Percentiles rank a stretch among this genome's conserved stretches.
These are phyloP conservation scores for Cynopterus brachyotis DNA, from an alignment of 2,113 vertebrate species.

Conservation along the genomic window DNA sequence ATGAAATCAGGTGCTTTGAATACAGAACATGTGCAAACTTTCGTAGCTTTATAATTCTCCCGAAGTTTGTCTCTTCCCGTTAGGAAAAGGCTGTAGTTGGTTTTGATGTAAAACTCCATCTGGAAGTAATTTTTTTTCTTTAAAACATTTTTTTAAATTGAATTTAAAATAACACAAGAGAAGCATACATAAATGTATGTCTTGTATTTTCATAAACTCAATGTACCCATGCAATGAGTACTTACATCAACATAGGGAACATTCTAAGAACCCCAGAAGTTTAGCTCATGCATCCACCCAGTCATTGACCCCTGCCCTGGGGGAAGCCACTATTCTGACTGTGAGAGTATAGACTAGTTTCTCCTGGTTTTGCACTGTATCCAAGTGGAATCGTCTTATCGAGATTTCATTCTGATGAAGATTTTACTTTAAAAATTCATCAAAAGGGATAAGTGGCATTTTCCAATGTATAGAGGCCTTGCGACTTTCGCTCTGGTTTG, in stretches of 20 bases:
- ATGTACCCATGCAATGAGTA: too few species aligned
- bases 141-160: too few species aligned
- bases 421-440: slow-evolving; percentile 55
- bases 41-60: neutral
- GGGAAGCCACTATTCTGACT: too few species aligned
- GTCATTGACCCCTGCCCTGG: too few species aligned
- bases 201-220: too few species aligned
- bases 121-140: neutral
- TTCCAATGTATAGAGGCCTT: slow-evolving; percentile 18
- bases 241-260: too few species aligned
- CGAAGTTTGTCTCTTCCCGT: neutral
- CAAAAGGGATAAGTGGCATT: slow-evolving; percentile 48
- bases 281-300: too few species aligned
- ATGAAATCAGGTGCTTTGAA: slow-evolving; percentile 60
- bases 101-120: neutral
- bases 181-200: too few species aligned
- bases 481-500: neutral
- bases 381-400: neutral
- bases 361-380: too few species aligned
- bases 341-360: too few species aligned
- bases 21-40: slow-evolving; percentile 47
- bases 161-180: too few species aligned
- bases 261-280: too few species aligned
- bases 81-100: neutral
- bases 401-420: neutral